These are phyloP conservation scores for Acronicta aceris DNA, from an alignment of 2,888 invertebrate genomes.

Conservation along the genomic window DNA sequence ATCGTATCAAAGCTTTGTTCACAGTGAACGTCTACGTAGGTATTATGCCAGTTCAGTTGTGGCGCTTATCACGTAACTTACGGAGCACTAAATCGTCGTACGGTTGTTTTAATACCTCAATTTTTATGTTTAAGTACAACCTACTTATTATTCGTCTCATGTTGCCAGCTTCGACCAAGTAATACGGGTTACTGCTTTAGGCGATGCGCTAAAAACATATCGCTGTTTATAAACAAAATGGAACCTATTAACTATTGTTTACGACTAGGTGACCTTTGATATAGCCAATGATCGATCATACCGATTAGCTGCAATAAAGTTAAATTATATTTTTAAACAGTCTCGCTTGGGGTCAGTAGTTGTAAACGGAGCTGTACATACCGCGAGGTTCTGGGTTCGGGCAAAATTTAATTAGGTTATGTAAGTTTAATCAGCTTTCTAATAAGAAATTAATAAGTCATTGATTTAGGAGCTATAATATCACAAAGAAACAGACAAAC, in stretches of 20 bases:
- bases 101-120: not conserved
- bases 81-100: not conserved
- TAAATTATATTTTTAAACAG: too few species aligned
- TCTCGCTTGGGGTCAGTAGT: too few species aligned
- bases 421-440: too few species aligned
- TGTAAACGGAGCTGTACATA: too few species aligned
- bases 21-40: too few species aligned
- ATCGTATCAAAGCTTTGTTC: too few species aligned
- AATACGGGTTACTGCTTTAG: conserved; percentile 38
- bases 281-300: conserved; percentile 16
- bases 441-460: too few species aligned
- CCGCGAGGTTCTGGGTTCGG: too few species aligned
- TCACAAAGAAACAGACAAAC: too few species aligned
- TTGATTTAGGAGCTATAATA: too few species aligned
- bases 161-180: conserved; percentile 30
- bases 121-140: not conserved
- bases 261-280: conserved; percentile 18
- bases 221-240: conserved; percentile 43
- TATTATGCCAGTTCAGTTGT: too few species aligned
- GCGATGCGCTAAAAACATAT: conserved; percentile 26
- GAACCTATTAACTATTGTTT: conserved; percentile 21
- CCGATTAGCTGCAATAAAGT: not conserved
- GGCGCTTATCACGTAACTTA: not conserved
- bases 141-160: conserved; percentile 37
- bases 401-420: too few species aligned